Conservation (phyloP, 2,113 vertebrate genomes). For the Rutilus rutilus region DNA sequence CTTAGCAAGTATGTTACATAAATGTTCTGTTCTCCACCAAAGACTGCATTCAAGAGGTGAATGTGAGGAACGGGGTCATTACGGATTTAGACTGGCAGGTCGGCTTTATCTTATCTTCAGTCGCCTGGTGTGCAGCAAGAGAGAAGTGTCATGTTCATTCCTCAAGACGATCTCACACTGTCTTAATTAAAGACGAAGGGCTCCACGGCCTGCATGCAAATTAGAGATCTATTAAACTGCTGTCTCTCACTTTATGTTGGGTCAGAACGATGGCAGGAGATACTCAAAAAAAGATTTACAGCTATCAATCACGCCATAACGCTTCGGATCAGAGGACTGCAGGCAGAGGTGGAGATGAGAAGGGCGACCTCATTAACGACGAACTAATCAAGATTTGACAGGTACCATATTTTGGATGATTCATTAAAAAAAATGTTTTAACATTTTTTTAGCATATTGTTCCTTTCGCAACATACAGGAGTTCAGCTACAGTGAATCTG, state of each 20-base stretch:
- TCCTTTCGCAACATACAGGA: not conserved
- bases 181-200: constrained; percentile 54
- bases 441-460: not conserved
- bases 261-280: constrained; percentile 10
- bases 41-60: not conserved
- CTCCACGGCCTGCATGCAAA: constrained; percentile 38
- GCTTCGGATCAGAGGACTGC: not conserved
- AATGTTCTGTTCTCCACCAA: constrained; percentile 4
- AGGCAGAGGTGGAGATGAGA: not conserved
- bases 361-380: constrained; percentile 34
- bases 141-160: constrained; percentile 37
- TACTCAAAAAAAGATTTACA: constrained; percentile 44
- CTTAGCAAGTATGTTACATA: not conserved
- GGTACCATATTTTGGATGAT: not conserved
- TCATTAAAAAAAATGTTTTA: not conserved
- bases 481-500: not conserved
- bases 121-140: constrained; percentile 14
- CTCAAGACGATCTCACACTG: constrained; percentile 8
- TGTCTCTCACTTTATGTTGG: constrained; percentile 19
- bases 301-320: constrained; percentile 15
- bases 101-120: constrained; percentile 47
- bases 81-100: constrained; percentile 28
- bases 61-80: constrained; percentile 29
- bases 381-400: constrained; percentile 22
- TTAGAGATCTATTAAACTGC: constrained; percentile 34